Evolutionary conservation across 2,888 invertebrate genomes (phyloP).

Genomic region (Ophioninae sp.): DNA sequence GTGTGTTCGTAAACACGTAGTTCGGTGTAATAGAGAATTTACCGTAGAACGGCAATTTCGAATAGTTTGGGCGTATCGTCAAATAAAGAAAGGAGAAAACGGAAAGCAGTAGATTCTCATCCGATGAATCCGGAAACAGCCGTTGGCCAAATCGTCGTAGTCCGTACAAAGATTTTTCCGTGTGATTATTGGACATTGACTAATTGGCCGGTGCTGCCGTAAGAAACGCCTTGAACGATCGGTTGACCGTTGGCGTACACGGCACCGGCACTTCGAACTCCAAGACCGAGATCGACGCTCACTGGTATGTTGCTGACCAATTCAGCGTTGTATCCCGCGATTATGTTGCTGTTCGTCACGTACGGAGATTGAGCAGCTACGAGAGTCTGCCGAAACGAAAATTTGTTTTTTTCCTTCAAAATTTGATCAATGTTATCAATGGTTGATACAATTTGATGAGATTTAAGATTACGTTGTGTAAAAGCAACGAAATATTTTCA

Average conservation of each 20-base stretch:
- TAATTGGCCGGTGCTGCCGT: constrained; percentile 61
- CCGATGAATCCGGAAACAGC: constrained; percentile 31
- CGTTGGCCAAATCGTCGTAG: constrained; percentile 37
- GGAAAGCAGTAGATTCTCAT: not conserved
- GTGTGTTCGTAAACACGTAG: not conserved
- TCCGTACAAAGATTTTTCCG: constrained; percentile 17
- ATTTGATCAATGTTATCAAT: not conserved
- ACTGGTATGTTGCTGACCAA: constrained; percentile 61
- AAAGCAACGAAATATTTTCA: not conserved
- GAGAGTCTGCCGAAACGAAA: constrained; percentile 46
- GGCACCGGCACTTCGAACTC: constrained; percentile 64
- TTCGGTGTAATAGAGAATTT: constrained; percentile 27
- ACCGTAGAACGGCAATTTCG: constrained; percentile 24
- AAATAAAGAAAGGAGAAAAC: constrained; percentile 14
- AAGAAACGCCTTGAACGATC: constrained; percentile 49
- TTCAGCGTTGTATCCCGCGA: constrained; percentile 59
- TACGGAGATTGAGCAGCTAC: constrained; percentile 63
- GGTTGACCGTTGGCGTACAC: constrained; percentile 64
- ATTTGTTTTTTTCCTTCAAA: not conserved
- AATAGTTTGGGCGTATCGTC: constrained; percentile 1
- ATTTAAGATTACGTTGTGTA: not conserved
- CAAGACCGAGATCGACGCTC: constrained; percentile 68
- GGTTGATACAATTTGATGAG: not conserved
- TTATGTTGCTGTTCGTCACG: constrained; percentile 61
- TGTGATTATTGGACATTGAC: constrained; percentile 56